These are phyloP conservation scores for Trachelipus rathkii DNA, from an alignment of 1,140 invertebrate species.

Conservation along the genomic window DNA sequence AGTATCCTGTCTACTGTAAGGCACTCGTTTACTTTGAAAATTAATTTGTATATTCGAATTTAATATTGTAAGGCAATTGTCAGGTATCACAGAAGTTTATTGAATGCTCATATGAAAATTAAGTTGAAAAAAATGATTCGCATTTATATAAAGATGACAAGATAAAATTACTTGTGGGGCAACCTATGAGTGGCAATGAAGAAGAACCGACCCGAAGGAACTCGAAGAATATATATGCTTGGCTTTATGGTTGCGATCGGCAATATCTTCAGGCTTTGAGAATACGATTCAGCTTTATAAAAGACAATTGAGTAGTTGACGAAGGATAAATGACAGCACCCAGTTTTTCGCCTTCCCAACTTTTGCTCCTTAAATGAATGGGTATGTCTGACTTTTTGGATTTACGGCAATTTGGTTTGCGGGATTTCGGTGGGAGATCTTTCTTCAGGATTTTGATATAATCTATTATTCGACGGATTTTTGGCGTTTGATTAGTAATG, in stretches of 20 bases:
- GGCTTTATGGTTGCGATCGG: background rate
- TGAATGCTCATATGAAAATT: too few species aligned
- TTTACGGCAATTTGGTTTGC: background rate
- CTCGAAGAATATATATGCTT: constrained; percentile 36
- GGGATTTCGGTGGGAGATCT: background rate
- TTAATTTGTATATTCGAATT: background rate
- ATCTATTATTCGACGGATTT: constrained; percentile 43
- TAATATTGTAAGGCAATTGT: background rate
- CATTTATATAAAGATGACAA: too few species aligned
- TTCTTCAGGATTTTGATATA: constrained; percentile 35
- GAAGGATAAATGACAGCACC: too few species aligned
- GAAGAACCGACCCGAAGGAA: constrained; percentile 47
- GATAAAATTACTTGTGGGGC: constrained; percentile 23
- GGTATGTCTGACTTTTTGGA: background rate
- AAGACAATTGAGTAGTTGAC: background rate
- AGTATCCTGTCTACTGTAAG: constrained; percentile 38
- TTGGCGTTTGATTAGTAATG: constrained; percentile 42
- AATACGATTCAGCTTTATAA: background rate
- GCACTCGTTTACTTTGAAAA: constrained; percentile 33
- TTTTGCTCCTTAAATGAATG: background rate
- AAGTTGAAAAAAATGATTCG: too few species aligned
- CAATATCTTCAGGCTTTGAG: background rate
- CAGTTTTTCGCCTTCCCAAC: too few species aligned
- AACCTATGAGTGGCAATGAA: background rate
- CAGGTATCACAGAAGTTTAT: too few species aligned